phyloP scores from a whole-genome alignment of 2,797 vertebrate species.

The Anabacerthia variegaticeps region DNA sequence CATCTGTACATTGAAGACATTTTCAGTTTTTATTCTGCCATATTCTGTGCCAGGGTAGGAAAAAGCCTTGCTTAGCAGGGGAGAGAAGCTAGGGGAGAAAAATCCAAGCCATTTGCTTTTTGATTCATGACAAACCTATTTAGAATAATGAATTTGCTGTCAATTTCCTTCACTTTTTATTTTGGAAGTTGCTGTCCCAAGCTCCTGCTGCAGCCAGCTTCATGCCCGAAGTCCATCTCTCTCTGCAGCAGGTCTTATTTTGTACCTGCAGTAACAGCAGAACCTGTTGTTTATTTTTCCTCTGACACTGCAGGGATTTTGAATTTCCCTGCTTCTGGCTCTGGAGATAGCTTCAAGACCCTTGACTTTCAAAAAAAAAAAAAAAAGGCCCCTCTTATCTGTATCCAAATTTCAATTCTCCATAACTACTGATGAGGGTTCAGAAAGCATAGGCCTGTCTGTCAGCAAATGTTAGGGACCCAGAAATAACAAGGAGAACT shows the following conservation, averaged over 20 bases:
- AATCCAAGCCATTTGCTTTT: background rate
- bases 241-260: background rate
- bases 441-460: background rate
- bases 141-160: background rate
- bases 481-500: background rate
- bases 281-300: background rate
- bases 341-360: background rate
- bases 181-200: background rate
- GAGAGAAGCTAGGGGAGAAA: background rate
- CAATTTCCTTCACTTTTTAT: background rate
- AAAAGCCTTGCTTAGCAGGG: background rate
- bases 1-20: constrained; percentile 27
- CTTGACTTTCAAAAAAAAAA: background rate
- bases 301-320: background rate
- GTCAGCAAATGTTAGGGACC: background rate
- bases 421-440: background rate
- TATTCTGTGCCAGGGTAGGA: background rate
- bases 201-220: background rate
- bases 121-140: background rate
- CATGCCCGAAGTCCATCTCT: background rate
- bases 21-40: background rate
- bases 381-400: background rate
- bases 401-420: background rate
- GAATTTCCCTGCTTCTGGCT: background rate
- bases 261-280: background rate